Percentiles rank a stretch among this genome's conserved stretches.
These are phyloP conservation scores for Enteromius thamalakanensis DNA, from an alignment of 2,797 vertebrate species.

Conservation along the genomic window DNA sequence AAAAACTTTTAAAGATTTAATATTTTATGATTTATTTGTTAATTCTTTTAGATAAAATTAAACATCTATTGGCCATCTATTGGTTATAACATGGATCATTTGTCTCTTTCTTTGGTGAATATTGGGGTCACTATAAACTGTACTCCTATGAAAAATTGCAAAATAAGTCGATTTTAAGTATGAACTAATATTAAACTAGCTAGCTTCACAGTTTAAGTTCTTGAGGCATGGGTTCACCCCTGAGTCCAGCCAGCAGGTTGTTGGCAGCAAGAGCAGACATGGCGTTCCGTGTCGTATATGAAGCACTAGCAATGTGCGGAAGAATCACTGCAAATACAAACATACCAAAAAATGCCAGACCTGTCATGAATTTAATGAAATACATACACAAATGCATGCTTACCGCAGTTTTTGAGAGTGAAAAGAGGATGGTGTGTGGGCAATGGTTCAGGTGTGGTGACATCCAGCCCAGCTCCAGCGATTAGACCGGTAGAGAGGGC, in stretches of 20 bases:
- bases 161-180: background rate
- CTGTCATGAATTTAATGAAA: background rate
- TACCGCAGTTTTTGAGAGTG: slow-evolving; percentile 79
- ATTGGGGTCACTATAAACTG: background rate
- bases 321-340: slow-evolving; percentile 78
- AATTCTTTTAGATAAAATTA: background rate
- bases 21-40: background rate
- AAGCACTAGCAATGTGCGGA: slow-evolving; percentile 84
- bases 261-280: slow-evolving; percentile 84
- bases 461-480: slow-evolving; percentile 75
- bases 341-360: background rate
- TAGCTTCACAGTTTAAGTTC: slow-evolving; percentile 74
- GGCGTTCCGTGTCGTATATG: slow-evolving; percentile 79
- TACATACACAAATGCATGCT: slow-evolving; percentile 39
- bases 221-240: slow-evolving; percentile 79
- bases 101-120: background rate
- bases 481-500: slow-evolving; percentile 74
- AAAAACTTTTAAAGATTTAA: background rate
- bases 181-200: background rate
- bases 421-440: slow-evolving; percentile 76
- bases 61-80: background rate
- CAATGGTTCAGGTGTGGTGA: slow-evolving; percentile 78
- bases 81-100: background rate
- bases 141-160: background rate
- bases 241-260: slow-evolving; percentile 82